phyloP scores from a whole-genome alignment of 2,888 invertebrate species.

The Andrena fulva region DNA sequence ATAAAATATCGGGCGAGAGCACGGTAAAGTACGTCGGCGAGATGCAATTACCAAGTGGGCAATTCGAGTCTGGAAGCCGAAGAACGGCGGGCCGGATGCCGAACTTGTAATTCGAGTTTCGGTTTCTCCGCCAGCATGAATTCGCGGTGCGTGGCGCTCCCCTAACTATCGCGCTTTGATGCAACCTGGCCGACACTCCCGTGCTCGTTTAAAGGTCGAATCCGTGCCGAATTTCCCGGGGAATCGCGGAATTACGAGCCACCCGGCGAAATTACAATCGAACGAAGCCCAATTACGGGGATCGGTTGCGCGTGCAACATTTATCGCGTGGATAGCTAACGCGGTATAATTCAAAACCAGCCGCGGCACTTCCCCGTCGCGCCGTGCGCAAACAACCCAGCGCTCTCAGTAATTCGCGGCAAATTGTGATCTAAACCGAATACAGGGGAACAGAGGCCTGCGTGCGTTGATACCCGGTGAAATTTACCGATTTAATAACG shows the following conservation, averaged over 20 bases:
- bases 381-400: constrained; percentile 17
- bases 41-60: constrained; percentile 9
- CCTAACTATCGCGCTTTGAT: neutral
- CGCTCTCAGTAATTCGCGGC: constrained; percentile 23
- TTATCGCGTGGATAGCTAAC: constrained; percentile 24
- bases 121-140: neutral
- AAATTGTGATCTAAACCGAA: constrained; percentile 24
- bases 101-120: constrained; percentile 21
- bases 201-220: constrained; percentile 18
- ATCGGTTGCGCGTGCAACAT: constrained; percentile 38
- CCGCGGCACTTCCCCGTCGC: neutral
- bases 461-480: constrained; percentile 20
- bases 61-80: neutral
- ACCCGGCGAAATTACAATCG: constrained; percentile 33
- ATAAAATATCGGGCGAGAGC: constrained; percentile 14
- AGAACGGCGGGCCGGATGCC: neutral
- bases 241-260: constrained; percentile 23
- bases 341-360: constrained; percentile 40
- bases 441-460: neutral
- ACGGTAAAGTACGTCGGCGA: neutral
- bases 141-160: constrained; percentile 1
- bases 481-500: constrained; percentile 50
- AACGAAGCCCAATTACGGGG: constrained; percentile 38
- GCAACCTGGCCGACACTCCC: neutral
- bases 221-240: constrained; percentile 6